Evolutionary conservation across 2,888 invertebrate species (phyloP).

Genomic region (Platynereis dumerilii): DNA sequence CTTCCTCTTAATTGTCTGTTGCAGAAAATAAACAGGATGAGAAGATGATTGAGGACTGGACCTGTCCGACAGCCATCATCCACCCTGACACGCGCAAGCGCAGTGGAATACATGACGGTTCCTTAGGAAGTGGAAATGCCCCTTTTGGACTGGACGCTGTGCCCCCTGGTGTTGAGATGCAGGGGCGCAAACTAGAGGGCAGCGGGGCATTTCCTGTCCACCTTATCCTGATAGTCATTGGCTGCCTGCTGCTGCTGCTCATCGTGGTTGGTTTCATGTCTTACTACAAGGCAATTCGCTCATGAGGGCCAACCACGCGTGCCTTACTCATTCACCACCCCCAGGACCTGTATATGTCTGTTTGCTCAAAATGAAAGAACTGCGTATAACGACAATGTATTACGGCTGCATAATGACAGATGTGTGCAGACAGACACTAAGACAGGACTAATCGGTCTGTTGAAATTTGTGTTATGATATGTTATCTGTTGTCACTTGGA

Average conservation of each 20-base stretch:
- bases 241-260: constrained; percentile 30
- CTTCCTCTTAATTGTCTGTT: background rate
- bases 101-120: constrained; percentile 6
- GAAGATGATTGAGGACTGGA: constrained; percentile 36
- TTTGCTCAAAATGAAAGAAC: too few species aligned
- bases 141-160: background rate
- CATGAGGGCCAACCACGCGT: too few species aligned
- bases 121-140: background rate
- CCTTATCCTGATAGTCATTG: constrained; percentile 32
- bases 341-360: too few species aligned
- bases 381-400: too few species aligned
- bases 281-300: constrained; percentile 27
- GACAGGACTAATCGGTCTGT: too few species aligned
- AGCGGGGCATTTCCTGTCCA: constrained; percentile 27
- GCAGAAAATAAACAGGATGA: constrained; percentile 33
- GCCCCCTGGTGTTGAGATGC: constrained; percentile 11
- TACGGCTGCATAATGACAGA: too few species aligned
- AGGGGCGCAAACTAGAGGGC: constrained; percentile 1
- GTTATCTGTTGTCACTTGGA: too few species aligned
- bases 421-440: too few species aligned
- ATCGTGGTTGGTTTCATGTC: constrained; percentile 32
- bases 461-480: too few species aligned
- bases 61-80: constrained; percentile 30
- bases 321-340: too few species aligned
- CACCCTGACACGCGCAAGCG: constrained; percentile 14